Evolutionary conservation across 2,888 invertebrate genomes (phyloP), one percentile per base, ranked within the genome.

Genomic region (Oithona nana): DNA sequence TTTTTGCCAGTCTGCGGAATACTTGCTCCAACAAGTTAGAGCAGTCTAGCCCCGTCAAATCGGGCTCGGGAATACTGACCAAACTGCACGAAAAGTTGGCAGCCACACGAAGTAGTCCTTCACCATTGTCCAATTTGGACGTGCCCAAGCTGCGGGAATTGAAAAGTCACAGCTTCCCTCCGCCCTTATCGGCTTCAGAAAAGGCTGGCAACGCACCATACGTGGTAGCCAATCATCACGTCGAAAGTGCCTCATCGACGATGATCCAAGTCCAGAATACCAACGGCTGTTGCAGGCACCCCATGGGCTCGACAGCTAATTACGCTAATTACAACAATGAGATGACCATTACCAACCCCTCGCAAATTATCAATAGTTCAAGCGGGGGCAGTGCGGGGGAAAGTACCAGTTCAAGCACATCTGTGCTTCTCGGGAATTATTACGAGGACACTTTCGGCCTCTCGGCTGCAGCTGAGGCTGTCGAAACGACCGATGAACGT

Each of bases 81-180:
- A 50, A 59, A n/a, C 39, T 39, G 39, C 39, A 39, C 39, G 39
- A 39, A 39, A 39, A 39, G 16, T 16, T 39, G 16, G 49, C 50
- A 16, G 31, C 31, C 39, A 24, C 57, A 20, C n/a, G 24, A 11
- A 24, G 24, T 20, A 24, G 24, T 2, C 31, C 57, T n/a, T 49
- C 49, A 22, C 24, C 50, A 26, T 59, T 29, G 20, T 59, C 59
- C 16, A 30, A 24, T 3, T 48, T 59, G 28, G 59, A 59, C n/a
- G 49, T 24, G 4, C 59, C 59, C 59, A 59, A 59, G 28, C 62
- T 65, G 24, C 56, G 60, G 39, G 65, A 64, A 22, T 22, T 64
- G 39, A 65, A 65, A 63, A 65, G 65, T 54, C 63, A 64, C 49
- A 64, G 64, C 55, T 65, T 64, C 39, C 65, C 65, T 24, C 65